Evolutionary conservation across 1,140 invertebrate species (phyloP).

Genomic region (Scaptomyza graminum): DNA sequence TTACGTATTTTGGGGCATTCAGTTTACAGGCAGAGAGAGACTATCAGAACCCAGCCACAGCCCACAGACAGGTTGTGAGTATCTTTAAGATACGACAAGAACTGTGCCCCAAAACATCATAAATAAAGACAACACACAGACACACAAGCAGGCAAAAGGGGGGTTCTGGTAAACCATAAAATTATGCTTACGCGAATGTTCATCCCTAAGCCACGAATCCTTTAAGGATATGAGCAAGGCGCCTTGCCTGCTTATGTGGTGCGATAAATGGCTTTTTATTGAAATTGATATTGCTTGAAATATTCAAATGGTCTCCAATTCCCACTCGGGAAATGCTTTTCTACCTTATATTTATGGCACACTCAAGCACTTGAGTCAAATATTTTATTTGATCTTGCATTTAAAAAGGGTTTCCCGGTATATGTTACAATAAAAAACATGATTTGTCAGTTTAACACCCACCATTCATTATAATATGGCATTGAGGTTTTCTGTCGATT

Average conservation of each 20-base stretch:
- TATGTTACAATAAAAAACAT: slow-evolving; percentile 73
- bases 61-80: slow-evolving; percentile 41
- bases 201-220: slow-evolving; percentile 36
- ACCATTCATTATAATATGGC: slow-evolving; percentile 41
- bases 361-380: neutral
- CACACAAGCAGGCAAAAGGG: neutral
- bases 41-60: slow-evolving; percentile 12
- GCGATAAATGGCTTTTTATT: slow-evolving; percentile 84
- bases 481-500: slow-evolving; percentile 21
- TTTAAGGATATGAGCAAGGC: slow-evolving; percentile 58
- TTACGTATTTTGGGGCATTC: slow-evolving; percentile 68
- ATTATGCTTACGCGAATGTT: slow-evolving; percentile 73
- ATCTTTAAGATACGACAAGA: slow-evolving; percentile 67
- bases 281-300: slow-evolving; percentile 83
- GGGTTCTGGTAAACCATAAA: slow-evolving; percentile 62
- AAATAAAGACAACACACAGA: slow-evolving; percentile 51
- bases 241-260: slow-evolving; percentile 71
- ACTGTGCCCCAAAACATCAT: slow-evolving; percentile 60
- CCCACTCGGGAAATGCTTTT: slow-evolving; percentile 6
- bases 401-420: slow-evolving; percentile 53
- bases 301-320: slow-evolving; percentile 66
- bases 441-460: slow-evolving; percentile 83
- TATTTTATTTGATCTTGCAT: slow-evolving; percentile 3
- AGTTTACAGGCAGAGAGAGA: slow-evolving; percentile 14
- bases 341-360: slow-evolving; percentile 42